phyloP scores from a whole-genome alignment of 2,113 vertebrate genomes.

The Illadopsis cleaveri region DNA sequence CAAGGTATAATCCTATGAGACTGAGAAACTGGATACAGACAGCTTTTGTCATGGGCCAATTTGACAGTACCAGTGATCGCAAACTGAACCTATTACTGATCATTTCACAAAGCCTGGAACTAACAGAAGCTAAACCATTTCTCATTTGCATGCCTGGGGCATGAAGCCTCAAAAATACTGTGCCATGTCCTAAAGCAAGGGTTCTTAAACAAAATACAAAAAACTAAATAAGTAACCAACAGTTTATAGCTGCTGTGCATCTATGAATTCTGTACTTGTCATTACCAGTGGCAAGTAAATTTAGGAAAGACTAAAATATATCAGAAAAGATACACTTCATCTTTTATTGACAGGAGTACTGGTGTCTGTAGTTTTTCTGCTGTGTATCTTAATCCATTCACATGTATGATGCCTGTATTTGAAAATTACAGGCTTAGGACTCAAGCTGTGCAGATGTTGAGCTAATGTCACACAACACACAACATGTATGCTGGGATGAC shows the following conservation, averaged over 20 bases:
- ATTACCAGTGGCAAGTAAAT: not conserved
- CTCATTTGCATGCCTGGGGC: not conserved
- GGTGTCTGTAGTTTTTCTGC: not conserved
- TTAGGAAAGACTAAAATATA: not conserved
- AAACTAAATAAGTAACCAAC: not conserved
- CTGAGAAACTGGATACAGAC: not conserved
- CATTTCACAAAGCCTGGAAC: not conserved
- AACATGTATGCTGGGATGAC: not conserved
- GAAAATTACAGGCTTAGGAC: not conserved
- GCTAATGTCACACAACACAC: not conserved
- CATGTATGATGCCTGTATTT: not conserved
- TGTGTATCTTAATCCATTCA: not conserved
- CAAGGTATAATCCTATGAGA: not conserved
- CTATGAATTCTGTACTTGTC: not conserved
- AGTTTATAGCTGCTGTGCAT: not conserved
- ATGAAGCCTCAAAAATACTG: not conserved
- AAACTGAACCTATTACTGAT: not conserved
- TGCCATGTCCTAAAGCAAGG: not conserved
- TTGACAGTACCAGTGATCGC: not conserved
- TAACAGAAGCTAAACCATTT: not conserved
- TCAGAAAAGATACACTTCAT: not conserved
- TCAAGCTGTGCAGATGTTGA: not conserved
- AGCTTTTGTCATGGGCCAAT: not conserved
- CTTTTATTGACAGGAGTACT: not conserved
- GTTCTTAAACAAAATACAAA: not conserved